Evolutionary conservation across 1,140 invertebrate species (phyloP), one percentile per base, ranked within the genome.

Genomic region (Cotesia vestalis): DNA sequence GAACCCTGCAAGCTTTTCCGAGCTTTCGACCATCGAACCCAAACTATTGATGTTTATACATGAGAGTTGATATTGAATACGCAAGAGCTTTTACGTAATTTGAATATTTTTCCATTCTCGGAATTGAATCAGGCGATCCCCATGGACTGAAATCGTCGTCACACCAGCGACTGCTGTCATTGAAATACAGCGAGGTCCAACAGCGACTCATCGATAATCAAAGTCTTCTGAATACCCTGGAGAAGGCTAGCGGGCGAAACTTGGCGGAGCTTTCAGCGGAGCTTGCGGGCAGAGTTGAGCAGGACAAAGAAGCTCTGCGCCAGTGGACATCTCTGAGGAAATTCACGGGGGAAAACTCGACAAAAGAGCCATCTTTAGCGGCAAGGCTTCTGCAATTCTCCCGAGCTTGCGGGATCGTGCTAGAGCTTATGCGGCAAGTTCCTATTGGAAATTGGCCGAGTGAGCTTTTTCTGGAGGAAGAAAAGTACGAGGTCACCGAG

Each of bases 141-240:
- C 78, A 82, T 77, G 94, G 95, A 38, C 95, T 72, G 1, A 40
- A 95, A 12, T 94, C 94, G 0, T 92, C 94, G 0, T 96, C 94
- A 17, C 96, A 98, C 86, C 96, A 97, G 85, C 88, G 96, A 40
- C 91, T 96, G 38, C 87, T 98, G 69, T 94, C 94, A 55, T 89
- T 97, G 34, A 92, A 91, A 53, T 92, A 94, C 79, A 89, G 90
- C 4, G 93, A 95, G 78, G 92, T 94, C 17, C 95, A 98, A 83
- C 92, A 95, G 73, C 86, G 96, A 4, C 88, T 98, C 14, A 97
- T 97, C 76, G 95, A 96, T 85, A 98, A 97, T 85, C 96, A 96
- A 84, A 94, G 93, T 0, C 85, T 97, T 27, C 86, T 96, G 59
- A 96, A 96, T 75, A 92, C 94, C 38, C 88, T 97, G 59, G 95